Evolutionary conservation across 2,113 vertebrate genomes (phyloP), one percentile per base, ranked within the genome.

Genomic region (Eclectus roratus): DNA sequence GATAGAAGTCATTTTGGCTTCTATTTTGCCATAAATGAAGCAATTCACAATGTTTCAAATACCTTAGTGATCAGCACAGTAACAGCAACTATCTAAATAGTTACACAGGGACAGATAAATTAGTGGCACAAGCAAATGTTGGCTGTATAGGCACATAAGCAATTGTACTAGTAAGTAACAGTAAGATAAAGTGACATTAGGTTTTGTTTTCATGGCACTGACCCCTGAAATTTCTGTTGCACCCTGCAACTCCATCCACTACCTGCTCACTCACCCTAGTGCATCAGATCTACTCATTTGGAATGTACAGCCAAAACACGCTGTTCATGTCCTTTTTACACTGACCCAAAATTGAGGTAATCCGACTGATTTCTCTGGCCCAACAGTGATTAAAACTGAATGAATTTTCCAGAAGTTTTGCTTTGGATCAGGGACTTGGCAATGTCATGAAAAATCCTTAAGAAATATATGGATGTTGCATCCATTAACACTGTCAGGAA

Each of bases 61-160:
- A 65, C 94, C 89, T 95, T 95, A 81, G 83, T n/a, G 20, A 87
- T 91, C 65, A 91, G 74, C 56, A 61, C 69, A 80, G 72, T 88
- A 84, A 61, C 50, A 82, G 89, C 78, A 94, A 78, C 76, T 93
- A 53, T 96, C 80, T 93, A 93, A 78, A 49, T 96, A 93, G 96
- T 95, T 96, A 94, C 71, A 33, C 63, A 96, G 73, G 96, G 89
- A 95, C 76, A 94, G 87, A 94, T 84, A 86, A 94, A 96, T 56
- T 97, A 74, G 96, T 77, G 84, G 77, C 52, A 71, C 72, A 66
- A 94, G 73, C 64, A 95, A 91, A 83, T 94, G 72, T 93, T 95
- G 95, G 44, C 89, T 49, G 2, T 85, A 46, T 56, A 93, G 80
- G 50, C 76, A 94, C 93, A 91, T 96, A 84, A 94, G 81, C 80